phyloP scores from a whole-genome alignment of 2,888 invertebrate species.

The Amphipyra tragopoginis region DNA sequence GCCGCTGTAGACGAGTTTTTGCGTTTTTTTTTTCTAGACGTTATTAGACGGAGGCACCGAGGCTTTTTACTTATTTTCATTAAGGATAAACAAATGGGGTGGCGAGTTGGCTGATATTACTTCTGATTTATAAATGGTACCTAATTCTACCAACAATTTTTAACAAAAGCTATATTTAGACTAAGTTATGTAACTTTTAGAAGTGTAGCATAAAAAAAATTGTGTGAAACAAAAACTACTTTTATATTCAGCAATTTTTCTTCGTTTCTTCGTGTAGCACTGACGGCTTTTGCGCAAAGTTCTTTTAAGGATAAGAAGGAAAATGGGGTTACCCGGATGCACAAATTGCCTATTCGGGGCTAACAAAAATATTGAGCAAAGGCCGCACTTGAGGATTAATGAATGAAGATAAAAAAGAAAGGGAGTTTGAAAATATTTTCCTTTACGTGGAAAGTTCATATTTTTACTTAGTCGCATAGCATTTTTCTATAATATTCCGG shows the following conservation, averaged over 20 bases:
- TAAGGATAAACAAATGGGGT: constrained; percentile 8
- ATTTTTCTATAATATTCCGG: no score
- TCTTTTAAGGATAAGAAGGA: constrained; percentile 12
- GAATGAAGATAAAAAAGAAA: constrained; percentile 41
- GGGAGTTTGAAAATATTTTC: constrained; percentile 19
- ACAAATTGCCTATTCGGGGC: constrained; percentile 41
- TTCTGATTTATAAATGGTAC: no score
- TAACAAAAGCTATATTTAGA: neutral
- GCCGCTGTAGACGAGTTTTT: constrained; percentile 17
- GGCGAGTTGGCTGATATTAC: no score
- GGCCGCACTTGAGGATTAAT: constrained; percentile 41
- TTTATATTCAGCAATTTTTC: no score
- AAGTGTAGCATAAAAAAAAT: no score
- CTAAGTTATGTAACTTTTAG: neutral
- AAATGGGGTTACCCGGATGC: constrained; percentile 38
- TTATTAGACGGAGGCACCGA: constrained; percentile 18
- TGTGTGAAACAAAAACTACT: no score
- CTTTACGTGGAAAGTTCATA: no score
- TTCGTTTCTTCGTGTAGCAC: neutral
- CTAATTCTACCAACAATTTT: no score
- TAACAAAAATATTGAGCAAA: constrained; percentile 42
- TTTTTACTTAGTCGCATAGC: no score
- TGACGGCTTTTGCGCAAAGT: constrained; percentile 13
- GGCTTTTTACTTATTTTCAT: constrained; percentile 28
- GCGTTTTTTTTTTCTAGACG: constrained; percentile 9